These are phyloP conservation scores for Drosophila testacea DNA, from an alignment of 2,888 invertebrate species.

Conservation along the genomic window DNA sequence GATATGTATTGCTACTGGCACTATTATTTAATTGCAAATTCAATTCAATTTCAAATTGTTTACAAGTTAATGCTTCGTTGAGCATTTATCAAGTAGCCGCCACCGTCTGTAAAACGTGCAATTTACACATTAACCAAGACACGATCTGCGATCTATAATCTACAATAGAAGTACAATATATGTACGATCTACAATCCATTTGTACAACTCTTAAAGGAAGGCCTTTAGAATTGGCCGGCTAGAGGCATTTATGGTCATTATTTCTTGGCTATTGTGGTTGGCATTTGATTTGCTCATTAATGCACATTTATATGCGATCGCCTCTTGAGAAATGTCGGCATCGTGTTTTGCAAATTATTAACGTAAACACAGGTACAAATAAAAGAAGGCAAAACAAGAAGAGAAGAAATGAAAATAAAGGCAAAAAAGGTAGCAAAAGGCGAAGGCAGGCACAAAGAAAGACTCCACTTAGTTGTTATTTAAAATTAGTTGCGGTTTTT, in stretches of 20 bases:
- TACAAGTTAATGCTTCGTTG: constrained; percentile 62
- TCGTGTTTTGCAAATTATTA: constrained; percentile 57
- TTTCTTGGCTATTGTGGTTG: constrained; percentile 29
- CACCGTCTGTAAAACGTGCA: constrained; percentile 52
- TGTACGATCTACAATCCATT: not conserved
- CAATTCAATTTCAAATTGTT: constrained; percentile 58
- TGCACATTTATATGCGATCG: constrained; percentile 56
- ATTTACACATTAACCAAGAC: constrained; percentile 43
- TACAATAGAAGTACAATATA: not conserved
- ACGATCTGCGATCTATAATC: constrained; percentile 38
- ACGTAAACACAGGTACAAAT: constrained; percentile 27
- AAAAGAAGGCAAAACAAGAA: not conserved
- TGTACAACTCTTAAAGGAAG: constrained; percentile 14
- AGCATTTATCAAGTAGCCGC: constrained; percentile 51
- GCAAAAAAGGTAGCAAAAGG: constrained; percentile 17
- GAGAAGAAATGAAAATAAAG: constrained; percentile 2
- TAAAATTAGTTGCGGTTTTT: constrained; percentile 69
- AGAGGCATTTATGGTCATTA: constrained; percentile 28
- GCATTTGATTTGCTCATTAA: constrained; percentile 65
- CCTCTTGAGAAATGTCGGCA: constrained; percentile 62
- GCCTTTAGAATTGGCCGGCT: constrained; percentile 41
- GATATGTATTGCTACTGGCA: not conserved
- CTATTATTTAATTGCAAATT: constrained; percentile 38
- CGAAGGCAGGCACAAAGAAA: constrained; percentile 31
- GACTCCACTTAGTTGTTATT: constrained; percentile 57